phyloP scores from a whole-genome alignment of 2,888 invertebrate genomes.

The Minunthozetes semirufus region DNA sequence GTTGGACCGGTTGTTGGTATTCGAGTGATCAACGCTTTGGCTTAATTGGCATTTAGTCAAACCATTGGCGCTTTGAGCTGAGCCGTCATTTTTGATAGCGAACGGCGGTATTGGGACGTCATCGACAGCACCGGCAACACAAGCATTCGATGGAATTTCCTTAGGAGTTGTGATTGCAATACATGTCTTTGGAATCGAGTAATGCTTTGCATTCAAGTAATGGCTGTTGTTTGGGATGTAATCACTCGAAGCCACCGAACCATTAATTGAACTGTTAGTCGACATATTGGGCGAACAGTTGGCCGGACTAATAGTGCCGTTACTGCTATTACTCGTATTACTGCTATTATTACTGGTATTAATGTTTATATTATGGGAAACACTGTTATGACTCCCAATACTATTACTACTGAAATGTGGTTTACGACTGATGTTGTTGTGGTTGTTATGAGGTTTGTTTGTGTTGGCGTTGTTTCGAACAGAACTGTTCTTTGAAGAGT shows the following conservation, averaged over 20 bases:
- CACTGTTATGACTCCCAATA: not conserved
- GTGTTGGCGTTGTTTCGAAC: conserved; percentile 2
- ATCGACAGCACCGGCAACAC: conserved; percentile 16
- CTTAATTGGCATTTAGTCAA: conserved; percentile 6
- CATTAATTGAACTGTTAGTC: not conserved
- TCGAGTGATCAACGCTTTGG: not conserved
- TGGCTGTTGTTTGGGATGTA: conserved; percentile 13
- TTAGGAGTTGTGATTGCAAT: not conserved
- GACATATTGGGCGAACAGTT: not conserved
- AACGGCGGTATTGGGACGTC: not conserved
- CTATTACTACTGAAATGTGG: conserved; percentile 6
- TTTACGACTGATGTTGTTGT: not conserved
- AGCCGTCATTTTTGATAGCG: not conserved
- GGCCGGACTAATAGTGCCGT: conserved; percentile 10
- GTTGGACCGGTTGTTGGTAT: conserved; percentile 4
- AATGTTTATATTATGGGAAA: not conserved
- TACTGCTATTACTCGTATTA: not conserved
- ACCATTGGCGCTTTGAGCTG: not conserved
- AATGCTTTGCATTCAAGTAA: conserved; percentile 2
- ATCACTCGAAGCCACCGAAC: not conserved
- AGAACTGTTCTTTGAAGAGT: not conserved
- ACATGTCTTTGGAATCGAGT: not conserved
- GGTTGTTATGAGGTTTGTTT: conserved; percentile 18
- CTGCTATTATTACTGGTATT: not conserved
- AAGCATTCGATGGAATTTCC: not conserved